Evolutionary conservation across 2,113 vertebrate genomes (phyloP), one percentile per base, ranked within the genome.

Genomic region (Gorsachius goisagi): DNA sequence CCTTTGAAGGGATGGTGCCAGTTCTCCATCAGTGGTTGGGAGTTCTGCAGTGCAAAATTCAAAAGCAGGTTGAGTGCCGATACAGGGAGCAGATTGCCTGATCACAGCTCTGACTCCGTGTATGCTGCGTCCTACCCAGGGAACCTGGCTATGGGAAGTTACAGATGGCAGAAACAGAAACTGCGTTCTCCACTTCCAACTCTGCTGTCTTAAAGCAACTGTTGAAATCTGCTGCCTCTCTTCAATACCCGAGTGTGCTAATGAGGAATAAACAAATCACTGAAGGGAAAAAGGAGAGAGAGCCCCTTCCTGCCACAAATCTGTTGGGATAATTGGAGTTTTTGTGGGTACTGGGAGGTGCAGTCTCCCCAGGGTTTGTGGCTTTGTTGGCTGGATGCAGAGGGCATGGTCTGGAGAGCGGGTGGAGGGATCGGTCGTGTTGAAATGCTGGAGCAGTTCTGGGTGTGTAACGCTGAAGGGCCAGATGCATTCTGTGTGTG

Each of bases 121-220:
- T 23, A 37, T 64, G 85, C 71, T 79, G 49, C 2, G 4, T 30
- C 72, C 59, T 52, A 44, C 15, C 56, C 68, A 27, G 68, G 64
- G 47, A 84, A 44, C 49, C 39, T 50, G 39, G 30, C 64, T 60
- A 37, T 0, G 2, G 23, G 23, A 56, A 45, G 8, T 41, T 27
- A 80, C 93, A 95, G 78, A 77, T 41, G 93, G 93, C 50, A 85
- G 77, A 45, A 85, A 7, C 52, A 88, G 50, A 59, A 78, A 49
- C 66, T n/a, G 49, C 0, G 1, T 50, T 80, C 64, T 76, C 49
- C 5, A 9, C 69, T 60, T 73, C 28, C 66, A 56, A 28, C 89
- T 64, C 56, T 60, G 80, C 71, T 60, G 35, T 47, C n/a, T 15
- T 11, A n/a, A 53, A 73, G 75, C 35, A 37, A 16, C 62, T 53